phyloP scores from a whole-genome alignment of 2,888 invertebrate genomes.

The Dichetophora obliterata region DNA sequence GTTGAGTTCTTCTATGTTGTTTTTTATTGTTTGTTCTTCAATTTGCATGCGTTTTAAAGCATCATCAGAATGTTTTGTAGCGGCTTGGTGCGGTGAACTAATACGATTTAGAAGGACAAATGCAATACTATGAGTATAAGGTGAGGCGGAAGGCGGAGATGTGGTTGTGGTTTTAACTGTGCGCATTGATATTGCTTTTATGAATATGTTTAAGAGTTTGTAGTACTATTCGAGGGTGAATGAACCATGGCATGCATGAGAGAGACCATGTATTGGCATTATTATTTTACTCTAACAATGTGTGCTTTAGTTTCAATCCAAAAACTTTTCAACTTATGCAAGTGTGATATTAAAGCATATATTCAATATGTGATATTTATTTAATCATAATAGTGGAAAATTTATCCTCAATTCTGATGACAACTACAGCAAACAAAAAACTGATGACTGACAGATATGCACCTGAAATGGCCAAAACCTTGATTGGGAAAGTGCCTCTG shows the following conservation, averaged over 20 bases:
- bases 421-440: too few relatives aligned
- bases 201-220: not conserved
- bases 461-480: too few relatives aligned
- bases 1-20: not conserved
- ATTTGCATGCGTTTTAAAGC: constrained; percentile 31
- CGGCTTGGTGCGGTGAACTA: too few relatives aligned
- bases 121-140: not conserved
- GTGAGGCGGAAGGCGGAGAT: not conserved
- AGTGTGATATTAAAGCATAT: too few relatives aligned
- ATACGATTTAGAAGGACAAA: not conserved
- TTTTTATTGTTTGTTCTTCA: constrained; percentile 12
- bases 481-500: too few relatives aligned
- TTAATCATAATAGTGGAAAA: too few relatives aligned
- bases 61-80: not conserved
- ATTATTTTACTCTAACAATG: not conserved
- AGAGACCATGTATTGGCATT: not conserved
- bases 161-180: not conserved
- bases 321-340: too few relatives aligned
- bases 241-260: constrained; percentile 18
- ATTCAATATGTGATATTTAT: too few relatives aligned
- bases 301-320: not conserved
- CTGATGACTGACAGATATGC: too few relatives aligned
- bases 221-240: constrained; percentile 7
- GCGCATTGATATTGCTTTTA: not conserved
- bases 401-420: too few relatives aligned